Evolutionary conservation across 2,888 invertebrate species (phyloP), one percentile per base, ranked within the genome.

Genomic region (Altica lythri): DNA sequence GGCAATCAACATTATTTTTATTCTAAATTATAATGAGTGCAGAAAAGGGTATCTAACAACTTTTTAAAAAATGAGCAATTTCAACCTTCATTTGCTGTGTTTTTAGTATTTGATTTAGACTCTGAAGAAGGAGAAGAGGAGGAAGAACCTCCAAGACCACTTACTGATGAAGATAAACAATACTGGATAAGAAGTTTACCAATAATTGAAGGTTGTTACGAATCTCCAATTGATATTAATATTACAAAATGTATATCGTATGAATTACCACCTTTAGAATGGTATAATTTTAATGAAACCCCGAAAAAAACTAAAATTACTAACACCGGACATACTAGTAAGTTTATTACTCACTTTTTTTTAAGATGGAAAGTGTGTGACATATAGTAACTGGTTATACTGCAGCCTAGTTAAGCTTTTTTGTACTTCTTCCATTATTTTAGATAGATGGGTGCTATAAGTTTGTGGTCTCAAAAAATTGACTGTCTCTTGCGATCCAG

Each of bases 291-390:
- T 55, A 81, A 85, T 22, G 69, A 80, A 1, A 75, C 73, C 35
- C 86, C 86, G 0, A 83, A 82, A 63, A 85, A 84, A 70, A 73
- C 86, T 57, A 86, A 86, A 69, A 54, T 87, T 12, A 83, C 83
- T 0, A 88, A 87, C 62, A 85, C 84, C n/a, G 86, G 86, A 47
- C 81, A 81, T 55, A 86, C 85, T 32, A 75, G 86, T 86, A 68
- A 75, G 73, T 49, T 29, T 14, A 22, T 5, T 22, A 5, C 8
- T 22, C 4, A 5, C 22, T 5, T 22, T 22, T 22, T 22, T 22
- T 22, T 22, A 22, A 22, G 8, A 22, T 5, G 8, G 4, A 16
- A 16, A 9, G 8, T 16, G 4, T 16, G 16, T 9, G 13, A 14
- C n/a, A n/a, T n/a, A n/a, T n/a, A n/a, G n/a, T n/a, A n/a, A n/a